phyloP scores from a whole-genome alignment of 2,888 invertebrate species.

The Aphodius sticticus region DNA sequence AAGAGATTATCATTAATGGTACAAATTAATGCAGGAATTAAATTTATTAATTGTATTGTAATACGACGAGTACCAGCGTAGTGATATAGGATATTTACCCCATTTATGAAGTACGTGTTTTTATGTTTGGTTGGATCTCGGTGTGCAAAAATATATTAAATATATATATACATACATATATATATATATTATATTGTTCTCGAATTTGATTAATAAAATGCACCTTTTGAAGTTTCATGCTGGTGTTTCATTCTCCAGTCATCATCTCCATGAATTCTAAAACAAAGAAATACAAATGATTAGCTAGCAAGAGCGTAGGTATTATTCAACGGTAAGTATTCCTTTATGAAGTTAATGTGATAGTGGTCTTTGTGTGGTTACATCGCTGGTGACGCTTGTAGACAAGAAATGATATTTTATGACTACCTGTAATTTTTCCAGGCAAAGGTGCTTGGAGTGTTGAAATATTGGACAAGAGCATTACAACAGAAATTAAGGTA shows the following conservation, averaged over 20 bases:
- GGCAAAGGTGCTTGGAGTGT: no score
- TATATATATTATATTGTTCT: slow-evolving; percentile 19
- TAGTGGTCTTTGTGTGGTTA: no score
- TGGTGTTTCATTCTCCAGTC: slow-evolving; percentile 81
- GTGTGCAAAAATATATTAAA: slow-evolving; percentile 20
- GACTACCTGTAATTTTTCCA: no score
- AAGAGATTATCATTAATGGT: slow-evolving; percentile 29
- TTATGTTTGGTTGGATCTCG: slow-evolving; percentile 19
- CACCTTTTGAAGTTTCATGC: slow-evolving; percentile 30
- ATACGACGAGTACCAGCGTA: slow-evolving; percentile 11
- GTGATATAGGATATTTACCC: background rate
- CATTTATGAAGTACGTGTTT: background rate
- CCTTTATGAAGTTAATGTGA: no score
- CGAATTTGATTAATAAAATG: slow-evolving; percentile 35
- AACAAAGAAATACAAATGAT: slow-evolving; percentile 54
- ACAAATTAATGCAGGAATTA: slow-evolving; percentile 30
- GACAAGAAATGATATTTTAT: no score
- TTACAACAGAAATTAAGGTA: no score
- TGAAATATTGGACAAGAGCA: no score
- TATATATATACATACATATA: slow-evolving; percentile 20
- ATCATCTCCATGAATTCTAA: slow-evolving; percentile 97
- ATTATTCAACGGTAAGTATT: no score
- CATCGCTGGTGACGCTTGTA: no score
- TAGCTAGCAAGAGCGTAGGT: no score
- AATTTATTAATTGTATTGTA: slow-evolving; percentile 24